Base-by-base conservation (phyloP, 2,888 invertebrate genomes). In the Allophyes oxyacanthae region DNA sequence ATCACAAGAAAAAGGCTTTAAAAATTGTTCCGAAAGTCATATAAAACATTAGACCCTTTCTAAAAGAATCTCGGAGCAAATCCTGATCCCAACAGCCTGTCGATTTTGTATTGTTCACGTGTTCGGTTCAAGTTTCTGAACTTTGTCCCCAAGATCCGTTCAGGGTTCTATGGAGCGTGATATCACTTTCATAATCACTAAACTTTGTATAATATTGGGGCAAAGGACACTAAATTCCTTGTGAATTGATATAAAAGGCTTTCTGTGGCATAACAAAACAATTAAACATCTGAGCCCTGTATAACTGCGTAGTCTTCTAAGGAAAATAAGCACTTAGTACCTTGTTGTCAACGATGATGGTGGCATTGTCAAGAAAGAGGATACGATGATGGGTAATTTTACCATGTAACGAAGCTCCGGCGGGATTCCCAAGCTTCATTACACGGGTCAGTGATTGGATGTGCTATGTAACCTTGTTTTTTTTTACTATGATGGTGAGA, bases 361-460 rank as follows among this genome's bases (percentile, higher is more conserved):
- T 36, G 20, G 15, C 32, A 42, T 38, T 43, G 38, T 53, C 34
- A 42, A 45, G 42, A 41, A 7, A 14, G 14, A 46, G 30, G 34
- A 36, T 33, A 54, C 69, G 69, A 60, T 41, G 60, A 72, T 58
- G 41, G 36, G 13, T 37, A 28, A 44, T 64, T 57, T 58, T 43
- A 59, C 40, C 34, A 58, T 57, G 10, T 46, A 53, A 58, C 63
- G 51, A 72, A 63, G 54, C 60, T 63, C 30, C 51, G 41, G 15
- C n/a, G 66, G 56, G 40, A 53, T 50, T 66, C 38, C 63, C 55
- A 58, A 66, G 54, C 52, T 59, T 54, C 43, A 69, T 72, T 66
- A 65, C 56, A 72, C 54, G 66, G 66, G 63, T 65, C 73, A 57
- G 15, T 59, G 54, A 54, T 49, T 48, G 46, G 45, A 50, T 57